Base-by-base conservation (phyloP, 2,113 vertebrate genomes). In the Hippocampus mohnikei region DNA sequence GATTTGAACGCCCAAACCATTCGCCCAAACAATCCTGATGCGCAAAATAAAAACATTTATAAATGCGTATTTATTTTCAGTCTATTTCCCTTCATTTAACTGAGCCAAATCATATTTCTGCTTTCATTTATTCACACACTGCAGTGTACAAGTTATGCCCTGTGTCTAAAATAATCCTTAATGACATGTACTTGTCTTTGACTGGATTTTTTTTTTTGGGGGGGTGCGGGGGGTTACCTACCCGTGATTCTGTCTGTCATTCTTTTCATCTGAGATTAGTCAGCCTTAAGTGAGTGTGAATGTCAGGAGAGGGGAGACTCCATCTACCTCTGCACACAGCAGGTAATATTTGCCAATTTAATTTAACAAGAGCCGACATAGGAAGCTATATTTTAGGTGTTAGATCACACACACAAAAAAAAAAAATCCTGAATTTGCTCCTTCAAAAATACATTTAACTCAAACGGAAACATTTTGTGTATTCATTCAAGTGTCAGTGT, bases 241-340 rank as follows among this genome's bases (percentile, higher is more conserved):
- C 20, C 37, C 3, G 13, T 16, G 56, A 29, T 23, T 48, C 20
- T 29, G 18, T 60, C 37, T 13, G 20, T 41, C 60, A 41, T n/a
- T 40, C 61, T 63, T 63, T 63, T 63, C 11, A 63, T 42, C 20
- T 40, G 33, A 42, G 37, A 63, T 63, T n/a, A 63, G 41, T 44
- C 3, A 23, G 37, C 23, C 41, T 46, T 23, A 46, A 46, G 42
- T 25, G 23, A 27, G 41, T 18, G 13, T 23, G 61, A 23, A 23
- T 23, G 40, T 42, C 16, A 37, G 59, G 16, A 37, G 18, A 41
- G 5, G 61, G 1, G 33, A 16, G 9, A n/a, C 33, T 40, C 23
- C 55, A 25, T 58, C 27, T 20, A 33, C 25, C 27, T 33, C 27
- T 20, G 58, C 27, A 60, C 40, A 62, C 61, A 63, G 61, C 61